Evolutionary conservation across 2,113 vertebrate species (phyloP), one percentile per base, ranked within the genome.

Genomic region (Rhinolophus ferrumequinum): DNA sequence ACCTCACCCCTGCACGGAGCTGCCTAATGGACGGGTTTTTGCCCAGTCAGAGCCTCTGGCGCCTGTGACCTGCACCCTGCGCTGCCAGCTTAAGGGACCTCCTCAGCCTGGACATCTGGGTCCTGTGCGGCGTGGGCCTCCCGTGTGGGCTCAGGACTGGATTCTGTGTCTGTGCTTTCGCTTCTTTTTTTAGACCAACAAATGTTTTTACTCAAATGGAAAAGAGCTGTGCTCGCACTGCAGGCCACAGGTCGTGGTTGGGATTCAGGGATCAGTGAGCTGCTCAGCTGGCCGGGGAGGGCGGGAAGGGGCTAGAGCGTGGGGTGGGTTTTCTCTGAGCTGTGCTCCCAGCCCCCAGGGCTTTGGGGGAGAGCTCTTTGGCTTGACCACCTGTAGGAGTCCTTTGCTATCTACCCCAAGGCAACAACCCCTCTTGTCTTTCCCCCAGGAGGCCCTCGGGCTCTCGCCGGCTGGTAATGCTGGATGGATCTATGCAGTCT

Each of bases 131-230:
- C 8, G 41, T 26, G 26, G 52, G 50, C 60, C 30, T 75, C 70
- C 56, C 58, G 15, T 9, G 26, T 66, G 14, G 82, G 58, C n/a
- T 83, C 13, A 30, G 73, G 73, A 96, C 95, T 92, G 66, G 52
- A 67, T 38, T 52, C 56, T 56, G 16, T 67, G 41, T 72, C 73
- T 82, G 76, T 92, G 64, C 66, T 87, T 94, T 90, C 77, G 10
- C 58, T 94, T 76, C n/a, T 22, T 93, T 94, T 95, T 85, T 35
- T 66, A 93, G 69, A 96, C 18, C 90, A 52, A 93, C 52, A 90
- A 11, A 90, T 95, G 56, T 94, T 97, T 97, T 95, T 96, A 93
- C 81, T 96, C 52, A 1, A 72, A 92, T 58, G 90, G 96, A 54
- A 72, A 92, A 85, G 90, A 96, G 88, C 97, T 75, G 73, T 70